A percentile compares a stretch with the other conserved stretches of the same genome.
phyloP scores from a whole-genome alignment of 2,888 invertebrate genomes.

The Adelognathus sp. region DNA sequence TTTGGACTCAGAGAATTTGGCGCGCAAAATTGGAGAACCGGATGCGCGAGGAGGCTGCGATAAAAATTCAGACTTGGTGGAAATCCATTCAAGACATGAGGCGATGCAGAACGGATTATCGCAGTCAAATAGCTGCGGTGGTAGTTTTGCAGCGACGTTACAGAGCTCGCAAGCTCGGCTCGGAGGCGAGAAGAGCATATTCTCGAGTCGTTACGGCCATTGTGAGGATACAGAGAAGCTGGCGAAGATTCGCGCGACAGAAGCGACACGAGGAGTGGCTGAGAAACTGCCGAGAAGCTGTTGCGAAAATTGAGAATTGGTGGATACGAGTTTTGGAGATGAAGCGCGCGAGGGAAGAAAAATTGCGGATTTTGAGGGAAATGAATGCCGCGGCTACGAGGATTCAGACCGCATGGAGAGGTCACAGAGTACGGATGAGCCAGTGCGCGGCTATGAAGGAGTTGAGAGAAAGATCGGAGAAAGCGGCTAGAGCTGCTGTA shows the following conservation, averaged over 20 bases:
- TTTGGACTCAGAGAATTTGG: slow-evolving; percentile 80
- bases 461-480: slow-evolving; percentile 73
- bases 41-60: slow-evolving; percentile 67
- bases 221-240: slow-evolving; percentile 63
- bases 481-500: slow-evolving; percentile 70
- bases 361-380: slow-evolving; percentile 68
- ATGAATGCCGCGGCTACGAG: slow-evolving; percentile 83
- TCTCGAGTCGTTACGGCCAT: slow-evolving; percentile 40
- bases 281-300: slow-evolving; percentile 53
- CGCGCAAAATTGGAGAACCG: slow-evolving; percentile 69
- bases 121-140: slow-evolving; percentile 65
- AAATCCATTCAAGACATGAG: slow-evolving; percentile 58
- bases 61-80: slow-evolving; percentile 69
- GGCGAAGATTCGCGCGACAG: slow-evolving; percentile 46
- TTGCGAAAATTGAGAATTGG: slow-evolving; percentile 62
- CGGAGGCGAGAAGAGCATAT: slow-evolving; percentile 73
- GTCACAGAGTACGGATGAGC: slow-evolving; percentile 73
- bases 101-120: slow-evolving; percentile 31
- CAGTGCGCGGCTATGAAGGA: slow-evolving; percentile 66
- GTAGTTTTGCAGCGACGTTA: slow-evolving; percentile 79
- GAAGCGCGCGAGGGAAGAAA: slow-evolving; percentile 74
- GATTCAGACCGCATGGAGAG: slow-evolving; percentile 85
- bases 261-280: slow-evolving; percentile 44
- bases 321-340: slow-evolving; percentile 47
- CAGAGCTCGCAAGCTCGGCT: slow-evolving; percentile 78